phyloP scores from a whole-genome alignment of 2,113 vertebrate species.

The Planiliza haematocheilus region DNA sequence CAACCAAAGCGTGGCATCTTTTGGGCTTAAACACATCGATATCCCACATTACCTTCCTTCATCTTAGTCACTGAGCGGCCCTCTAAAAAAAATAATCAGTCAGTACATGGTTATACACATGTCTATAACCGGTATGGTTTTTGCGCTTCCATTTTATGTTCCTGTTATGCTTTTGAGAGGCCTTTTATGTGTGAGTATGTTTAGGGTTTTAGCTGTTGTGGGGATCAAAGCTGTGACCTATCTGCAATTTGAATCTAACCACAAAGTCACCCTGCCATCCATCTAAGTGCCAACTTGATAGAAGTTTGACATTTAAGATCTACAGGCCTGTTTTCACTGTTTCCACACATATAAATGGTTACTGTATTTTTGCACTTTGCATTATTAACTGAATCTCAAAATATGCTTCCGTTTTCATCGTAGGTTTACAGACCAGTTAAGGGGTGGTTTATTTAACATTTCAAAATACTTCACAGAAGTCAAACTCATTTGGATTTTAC shows the following conservation, averaged over 20 bases:
- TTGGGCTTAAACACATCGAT: slow-evolving; percentile 14
- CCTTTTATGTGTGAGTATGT: neutral
- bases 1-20: slow-evolving; percentile 39
- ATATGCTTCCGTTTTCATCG: neutral
- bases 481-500: neutral
- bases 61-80: neutral
- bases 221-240: slow-evolving; percentile 27
- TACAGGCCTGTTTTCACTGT: neutral
- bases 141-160: neutral
- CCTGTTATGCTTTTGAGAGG: neutral
- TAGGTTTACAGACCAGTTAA: neutral
- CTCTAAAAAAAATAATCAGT: neutral
- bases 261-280: slow-evolving; percentile 1
- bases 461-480: neutral
- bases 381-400: neutral
- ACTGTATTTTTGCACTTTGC: neutral
- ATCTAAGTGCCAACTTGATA: neutral
- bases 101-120: neutral
- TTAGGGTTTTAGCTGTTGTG: neutral
- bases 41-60: neutral
- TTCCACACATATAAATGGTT: neutral
- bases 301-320: neutral
- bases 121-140: neutral
- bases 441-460: neutral
- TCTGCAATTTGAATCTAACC: slow-evolving; percentile 7